These are phyloP conservation scores for Sphaerophoria taeniata DNA, from an alignment of 2,888 invertebrate species.

Conservation along the genomic window DNA sequence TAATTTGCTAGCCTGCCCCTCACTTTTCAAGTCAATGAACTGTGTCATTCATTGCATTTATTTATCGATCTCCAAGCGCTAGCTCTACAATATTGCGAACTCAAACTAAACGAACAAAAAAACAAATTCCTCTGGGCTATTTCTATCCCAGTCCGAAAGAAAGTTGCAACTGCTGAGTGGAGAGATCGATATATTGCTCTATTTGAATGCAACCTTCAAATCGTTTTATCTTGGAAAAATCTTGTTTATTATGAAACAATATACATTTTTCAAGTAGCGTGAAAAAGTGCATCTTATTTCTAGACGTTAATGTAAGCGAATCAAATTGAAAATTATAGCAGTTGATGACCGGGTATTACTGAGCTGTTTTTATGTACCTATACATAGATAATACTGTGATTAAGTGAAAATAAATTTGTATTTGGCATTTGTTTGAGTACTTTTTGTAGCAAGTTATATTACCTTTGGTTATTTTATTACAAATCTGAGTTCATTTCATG, in stretches of 20 bases:
- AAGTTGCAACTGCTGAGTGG: slow-evolving; percentile 42
- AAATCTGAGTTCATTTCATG: too few relatives aligned
- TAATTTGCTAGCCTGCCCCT: neutral
- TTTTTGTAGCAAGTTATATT: too few relatives aligned
- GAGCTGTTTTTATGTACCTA: neutral
- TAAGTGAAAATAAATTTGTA: too few relatives aligned
- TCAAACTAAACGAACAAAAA: neutral
- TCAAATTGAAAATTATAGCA: neutral
- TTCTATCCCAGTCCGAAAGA: slow-evolving; percentile 19
- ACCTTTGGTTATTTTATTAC: too few relatives aligned
- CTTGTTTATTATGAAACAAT: slow-evolving; percentile 37
- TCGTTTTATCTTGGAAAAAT: slow-evolving; percentile 39
- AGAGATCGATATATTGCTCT: slow-evolving; percentile 41
- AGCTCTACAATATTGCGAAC: neutral
- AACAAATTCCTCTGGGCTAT: neutral
- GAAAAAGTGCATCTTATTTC: slow-evolving; percentile 6
- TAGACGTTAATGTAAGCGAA: neutral
- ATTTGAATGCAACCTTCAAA: slow-evolving; percentile 38
- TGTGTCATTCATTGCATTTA: neutral
- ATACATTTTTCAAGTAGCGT: slow-evolving; percentile 46
- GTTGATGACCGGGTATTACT: neutral
- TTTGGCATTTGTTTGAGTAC: too few relatives aligned
- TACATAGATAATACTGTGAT: neutral
- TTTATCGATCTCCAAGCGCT: neutral
- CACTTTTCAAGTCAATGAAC: slow-evolving; percentile 25